Evolutionary conservation across 2,797 vertebrate genomes (phyloP), one percentile per base, ranked within the genome.

Genomic region (Cichlasoma orientale): DNA sequence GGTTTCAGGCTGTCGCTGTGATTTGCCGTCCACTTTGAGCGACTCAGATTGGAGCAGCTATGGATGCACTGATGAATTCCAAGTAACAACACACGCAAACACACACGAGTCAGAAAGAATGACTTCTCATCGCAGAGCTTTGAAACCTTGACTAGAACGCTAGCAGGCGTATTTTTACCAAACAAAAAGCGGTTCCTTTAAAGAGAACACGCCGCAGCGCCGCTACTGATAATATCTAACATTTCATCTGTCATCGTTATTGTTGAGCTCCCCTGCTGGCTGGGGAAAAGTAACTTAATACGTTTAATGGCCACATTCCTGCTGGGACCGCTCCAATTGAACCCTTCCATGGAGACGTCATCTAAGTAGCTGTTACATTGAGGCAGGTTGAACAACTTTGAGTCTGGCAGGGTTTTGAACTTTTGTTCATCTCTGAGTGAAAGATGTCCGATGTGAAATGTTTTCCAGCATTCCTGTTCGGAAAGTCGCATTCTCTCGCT

Each of bases 321-420:
- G 68, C 53, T 50, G 77, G 57, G 79, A 76, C 23, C 8, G 11
- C 74, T 82, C 72, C 74, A 73, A 82, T 54, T 16, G 33, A 79
- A 79, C 56, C 74, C 61, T 66, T 75, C 54, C 41, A 18, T n/a
- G 76, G 55, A 82, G 83, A 85, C 84, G 77, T 79, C 50, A 50
- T 19, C 33, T 66, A 54, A 44, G 55, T 1, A 66, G 72, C 74
- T 80, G 71, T 78, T 78, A 71, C 55, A 79, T 69, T 77, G 57
- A 59, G 31, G 74, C 72, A 79, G 77, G 44, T 52, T 63, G 78
- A 85, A 16, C 78, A 59, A 50, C 25, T 66, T 56, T 70, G 52
- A 73, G 73, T 75, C 47, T 69, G 50, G 57, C 68, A 59, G 80
- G n/a, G 33, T 86, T 89, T 68, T 44, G 80, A 66, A 78, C 71